These are phyloP conservation scores for Sarcophaga subvicina DNA, from an alignment of 2,888 invertebrate genomes.

Conservation along the genomic window DNA sequence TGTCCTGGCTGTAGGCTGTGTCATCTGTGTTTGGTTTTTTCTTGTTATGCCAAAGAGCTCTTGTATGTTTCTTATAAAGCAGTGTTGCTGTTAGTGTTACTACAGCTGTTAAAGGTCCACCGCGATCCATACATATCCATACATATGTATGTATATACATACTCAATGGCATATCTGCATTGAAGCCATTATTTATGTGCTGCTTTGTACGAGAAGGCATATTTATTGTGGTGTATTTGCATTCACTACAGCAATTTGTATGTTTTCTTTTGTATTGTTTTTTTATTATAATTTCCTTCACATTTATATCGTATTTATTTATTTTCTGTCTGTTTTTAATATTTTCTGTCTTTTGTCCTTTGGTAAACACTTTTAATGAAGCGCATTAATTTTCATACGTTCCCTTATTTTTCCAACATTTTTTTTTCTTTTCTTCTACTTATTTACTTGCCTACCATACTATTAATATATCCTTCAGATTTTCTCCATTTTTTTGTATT, in stretches of 20 bases:
- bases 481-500: background rate
- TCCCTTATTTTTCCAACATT: background rate
- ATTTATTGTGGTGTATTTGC: background rate
- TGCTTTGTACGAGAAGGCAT: background rate
- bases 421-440: background rate
- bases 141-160: background rate
- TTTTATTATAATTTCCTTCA: background rate
- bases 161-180: conserved; percentile 25
- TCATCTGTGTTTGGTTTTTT: conserved; percentile 6
- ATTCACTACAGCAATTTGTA: conserved; percentile 7
- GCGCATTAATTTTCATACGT: conserved; percentile 61
- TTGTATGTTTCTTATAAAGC: conserved; percentile 18
- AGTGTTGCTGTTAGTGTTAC: background rate
- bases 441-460: background rate
- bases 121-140: background rate
- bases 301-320: background rate
- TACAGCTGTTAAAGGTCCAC: background rate
- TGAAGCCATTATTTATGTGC: conserved; percentile 53
- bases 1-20: conserved; percentile 29
- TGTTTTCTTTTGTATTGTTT: background rate
- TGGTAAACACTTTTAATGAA: conserved; percentile 64
- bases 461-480: conserved; percentile 4
- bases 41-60: background rate
- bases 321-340: background rate
- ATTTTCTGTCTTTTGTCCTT: conserved; percentile 4